Conservation (phyloP, 2,888 invertebrate species). For the Cryptus armator region DNA sequence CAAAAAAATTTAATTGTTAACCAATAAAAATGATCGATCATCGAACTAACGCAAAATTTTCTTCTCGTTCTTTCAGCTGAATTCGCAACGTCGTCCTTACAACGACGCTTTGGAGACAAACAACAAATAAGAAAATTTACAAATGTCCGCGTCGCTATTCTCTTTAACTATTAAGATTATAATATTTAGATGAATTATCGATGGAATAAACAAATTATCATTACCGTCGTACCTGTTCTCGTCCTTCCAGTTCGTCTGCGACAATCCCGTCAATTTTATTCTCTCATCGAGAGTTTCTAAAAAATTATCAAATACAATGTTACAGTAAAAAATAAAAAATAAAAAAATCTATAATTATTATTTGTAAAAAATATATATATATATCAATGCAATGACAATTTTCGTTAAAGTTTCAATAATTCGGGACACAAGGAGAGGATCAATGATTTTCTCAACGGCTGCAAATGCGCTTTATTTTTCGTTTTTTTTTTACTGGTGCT, state of each 20-base stretch:
- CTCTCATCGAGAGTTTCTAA: not conserved
- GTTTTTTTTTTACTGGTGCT: constrained; percentile 39
- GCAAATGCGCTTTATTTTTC: constrained; percentile 59
- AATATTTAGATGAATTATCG: constrained; percentile 55
- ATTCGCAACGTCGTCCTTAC: constrained; percentile 72
- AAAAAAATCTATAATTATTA: too few relatives aligned
- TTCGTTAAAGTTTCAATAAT: not conserved
- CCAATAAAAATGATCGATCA: not conserved
- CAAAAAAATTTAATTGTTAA: not conserved
- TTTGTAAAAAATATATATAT: too few relatives aligned
- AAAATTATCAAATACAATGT: not conserved
- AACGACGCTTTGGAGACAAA: constrained; percentile 70
- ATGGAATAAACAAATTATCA: constrained; percentile 48
- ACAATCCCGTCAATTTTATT: not conserved
- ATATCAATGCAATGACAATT: not conserved
- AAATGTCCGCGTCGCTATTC: constrained; percentile 26
- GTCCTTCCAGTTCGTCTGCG: constrained; percentile 5
- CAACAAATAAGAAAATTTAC: constrained; percentile 67
- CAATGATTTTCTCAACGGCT: constrained; percentile 45
- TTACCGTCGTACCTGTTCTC: constrained; percentile 7
- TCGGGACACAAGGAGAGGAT: constrained; percentile 40
- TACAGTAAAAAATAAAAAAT: not conserved
- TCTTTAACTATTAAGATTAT: constrained; percentile 39
- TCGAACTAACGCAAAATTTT: not conserved
- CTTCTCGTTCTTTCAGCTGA: constrained; percentile 72